These are phyloP conservation scores for Pissodes strobi DNA, from an alignment of 1,140 invertebrate species.

Conservation along the genomic window DNA sequence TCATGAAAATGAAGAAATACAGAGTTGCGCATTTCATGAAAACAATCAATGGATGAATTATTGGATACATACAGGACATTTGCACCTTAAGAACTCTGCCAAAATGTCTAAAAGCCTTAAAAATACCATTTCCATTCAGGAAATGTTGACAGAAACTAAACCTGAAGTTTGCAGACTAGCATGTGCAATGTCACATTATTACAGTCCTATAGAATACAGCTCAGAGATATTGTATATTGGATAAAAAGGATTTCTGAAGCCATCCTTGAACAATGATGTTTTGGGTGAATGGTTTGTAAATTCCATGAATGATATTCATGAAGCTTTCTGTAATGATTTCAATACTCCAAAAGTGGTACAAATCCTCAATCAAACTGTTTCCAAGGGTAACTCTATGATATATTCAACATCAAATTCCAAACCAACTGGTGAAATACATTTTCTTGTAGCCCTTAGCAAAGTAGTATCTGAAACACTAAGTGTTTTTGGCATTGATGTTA, in stretches of 20 bases:
- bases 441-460: conserved; percentile 59
- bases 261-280: conserved; percentile 60
- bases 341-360: conserved; percentile 71
- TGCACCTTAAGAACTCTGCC: conserved; percentile 65
- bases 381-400: conserved; percentile 69
- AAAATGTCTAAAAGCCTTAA: conserved; percentile 96
- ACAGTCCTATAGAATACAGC: conserved; percentile 73
- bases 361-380: conserved; percentile 66
- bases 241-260: conserved; percentile 59
- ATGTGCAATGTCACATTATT: conserved; percentile 81
- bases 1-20: conserved; percentile 95
- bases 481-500: conserved; percentile 60
- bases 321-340: conserved; percentile 74
- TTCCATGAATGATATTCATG: conserved; percentile 62
- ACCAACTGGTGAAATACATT: conserved; percentile 55
- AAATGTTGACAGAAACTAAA: conserved; percentile 64
- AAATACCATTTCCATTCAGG: conserved; percentile 79
- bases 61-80: conserved; percentile 87
- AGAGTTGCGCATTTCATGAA: conserved; percentile 79
- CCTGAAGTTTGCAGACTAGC: conserved; percentile 83
- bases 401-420: conserved; percentile 54
- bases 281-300: conserved; percentile 63
- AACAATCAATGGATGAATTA: conserved; percentile 85
- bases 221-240: conserved; percentile 69
- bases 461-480: conserved; percentile 60